phyloP scores from a whole-genome alignment of 2,113 vertebrate genomes.

The Bos javanicus region DNA sequence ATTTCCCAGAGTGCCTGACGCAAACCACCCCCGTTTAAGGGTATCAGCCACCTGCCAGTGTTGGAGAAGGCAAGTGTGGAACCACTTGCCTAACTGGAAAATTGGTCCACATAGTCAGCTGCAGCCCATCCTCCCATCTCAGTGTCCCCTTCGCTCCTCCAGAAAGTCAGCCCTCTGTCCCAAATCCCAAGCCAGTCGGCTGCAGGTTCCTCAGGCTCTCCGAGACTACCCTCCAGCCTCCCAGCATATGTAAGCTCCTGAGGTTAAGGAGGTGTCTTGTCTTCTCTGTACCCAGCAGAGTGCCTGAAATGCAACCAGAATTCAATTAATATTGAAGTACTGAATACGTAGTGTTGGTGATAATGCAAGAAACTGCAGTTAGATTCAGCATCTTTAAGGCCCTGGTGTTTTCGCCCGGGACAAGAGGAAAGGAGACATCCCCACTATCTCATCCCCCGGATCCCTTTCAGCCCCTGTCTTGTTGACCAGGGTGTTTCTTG shows the following conservation, averaged over 20 bases:
- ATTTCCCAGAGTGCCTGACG: background rate
- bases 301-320: background rate
- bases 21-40: background rate
- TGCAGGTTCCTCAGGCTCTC: background rate
- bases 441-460: background rate
- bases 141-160: background rate
- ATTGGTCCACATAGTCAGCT: fast-evolving
- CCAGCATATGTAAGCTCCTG: background rate
- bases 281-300: background rate
- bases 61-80: background rate
- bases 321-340: background rate
- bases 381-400: background rate
- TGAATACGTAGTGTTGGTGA: background rate
- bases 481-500: background rate
- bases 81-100: background rate
- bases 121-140: background rate
- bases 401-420: background rate
- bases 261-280: background rate
- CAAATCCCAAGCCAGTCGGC: background rate
- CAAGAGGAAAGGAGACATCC: background rate
- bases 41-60: background rate
- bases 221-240: background rate
- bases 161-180: background rate
- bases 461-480: background rate
- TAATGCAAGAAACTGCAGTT: background rate